Percentiles rank a stretch among this genome's conserved stretches.
Conservation (phyloP, 2,113 vertebrate species). For the Prunella himalayana region DNA sequence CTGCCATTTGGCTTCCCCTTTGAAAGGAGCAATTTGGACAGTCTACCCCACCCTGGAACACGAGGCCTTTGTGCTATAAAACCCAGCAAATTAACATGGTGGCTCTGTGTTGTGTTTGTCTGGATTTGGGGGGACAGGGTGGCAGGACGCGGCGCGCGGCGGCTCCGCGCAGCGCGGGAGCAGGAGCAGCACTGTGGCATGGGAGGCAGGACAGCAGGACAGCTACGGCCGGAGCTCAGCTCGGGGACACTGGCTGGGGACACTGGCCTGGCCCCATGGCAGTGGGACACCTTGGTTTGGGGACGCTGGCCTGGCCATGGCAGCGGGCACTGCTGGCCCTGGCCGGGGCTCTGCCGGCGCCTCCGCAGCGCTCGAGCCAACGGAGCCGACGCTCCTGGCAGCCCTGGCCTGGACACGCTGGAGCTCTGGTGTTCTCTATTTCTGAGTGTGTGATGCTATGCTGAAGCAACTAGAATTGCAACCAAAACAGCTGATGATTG, state of each 20-base stretch:
- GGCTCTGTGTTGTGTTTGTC: not conserved
- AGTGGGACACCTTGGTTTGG: not conserved
- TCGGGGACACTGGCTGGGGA: not conserved
- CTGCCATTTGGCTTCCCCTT: not conserved
- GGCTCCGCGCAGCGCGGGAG: not conserved
- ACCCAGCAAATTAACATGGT: not conserved
- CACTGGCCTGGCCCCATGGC: not conserved
- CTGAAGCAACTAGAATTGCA: slow-evolving; percentile 54
- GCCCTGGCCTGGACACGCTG: slow-evolving; percentile 42
- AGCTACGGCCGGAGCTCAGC: not conserved
- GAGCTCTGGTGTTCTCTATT: slow-evolving; percentile 50
- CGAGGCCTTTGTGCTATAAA: not conserved
- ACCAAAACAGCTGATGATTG: slow-evolving; percentile 36
- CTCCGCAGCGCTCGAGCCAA: not conserved
- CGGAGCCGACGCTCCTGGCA: not conserved
- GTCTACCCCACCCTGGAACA: not conserved
- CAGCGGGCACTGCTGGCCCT: not conserved
- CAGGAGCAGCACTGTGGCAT: slow-evolving; percentile 78
- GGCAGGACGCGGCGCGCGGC: not conserved
- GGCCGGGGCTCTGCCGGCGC: not conserved
- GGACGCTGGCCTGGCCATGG: not conserved
- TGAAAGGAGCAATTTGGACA: not conserved
- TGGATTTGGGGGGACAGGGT: not conserved
- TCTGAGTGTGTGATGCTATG: slow-evolving; percentile 42
- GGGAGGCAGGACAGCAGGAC: slow-evolving; percentile 62